These are phyloP conservation scores for Brachyalestes nurse DNA, from an alignment of 2,797 vertebrate genomes.

Conservation along the genomic window DNA sequence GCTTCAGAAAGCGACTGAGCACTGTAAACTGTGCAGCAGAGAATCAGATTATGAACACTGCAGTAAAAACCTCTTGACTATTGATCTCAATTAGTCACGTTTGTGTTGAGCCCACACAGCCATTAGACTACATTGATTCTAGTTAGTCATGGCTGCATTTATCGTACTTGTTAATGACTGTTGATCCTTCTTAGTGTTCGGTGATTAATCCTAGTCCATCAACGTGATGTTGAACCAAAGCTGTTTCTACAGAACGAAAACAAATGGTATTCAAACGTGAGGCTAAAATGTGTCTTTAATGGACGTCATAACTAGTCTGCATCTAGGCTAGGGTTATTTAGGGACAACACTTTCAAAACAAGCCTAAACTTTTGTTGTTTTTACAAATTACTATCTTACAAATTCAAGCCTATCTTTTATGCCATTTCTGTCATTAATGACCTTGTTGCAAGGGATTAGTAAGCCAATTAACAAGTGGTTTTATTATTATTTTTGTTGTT, in stretches of 20 bases:
- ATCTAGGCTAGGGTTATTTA: not conserved
- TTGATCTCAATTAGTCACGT: not conserved
- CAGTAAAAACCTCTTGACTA: not conserved
- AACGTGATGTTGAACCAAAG: not conserved
- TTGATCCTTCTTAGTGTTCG: not conserved
- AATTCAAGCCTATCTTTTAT: not conserved
- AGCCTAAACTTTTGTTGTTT: not conserved
- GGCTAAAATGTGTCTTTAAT: not conserved
- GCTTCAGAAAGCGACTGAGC: not conserved
- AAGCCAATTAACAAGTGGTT: not conserved
- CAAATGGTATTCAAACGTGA: not conserved
- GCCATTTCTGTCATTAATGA: too few species aligned
- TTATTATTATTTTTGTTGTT: too few species aligned
- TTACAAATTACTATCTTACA: not conserved
- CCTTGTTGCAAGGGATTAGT: not conserved
- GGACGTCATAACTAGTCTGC: not conserved
- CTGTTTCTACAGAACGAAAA: not conserved
- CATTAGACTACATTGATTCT: slow-evolving; percentile 9
- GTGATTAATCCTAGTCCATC: slow-evolving; percentile 5
- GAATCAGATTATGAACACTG: not conserved
- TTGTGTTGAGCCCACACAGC: slow-evolving; percentile 11
- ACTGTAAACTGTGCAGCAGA: not conserved
- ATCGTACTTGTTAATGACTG: slow-evolving; percentile 9
- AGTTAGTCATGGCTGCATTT: slow-evolving; percentile 10
- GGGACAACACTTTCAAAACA: not conserved